A percentile compares a stretch with the other conserved stretches of the same genome.
phyloP scores from a whole-genome alignment of 2,888 invertebrate species.

The Eledone cirrhosa region DNA sequence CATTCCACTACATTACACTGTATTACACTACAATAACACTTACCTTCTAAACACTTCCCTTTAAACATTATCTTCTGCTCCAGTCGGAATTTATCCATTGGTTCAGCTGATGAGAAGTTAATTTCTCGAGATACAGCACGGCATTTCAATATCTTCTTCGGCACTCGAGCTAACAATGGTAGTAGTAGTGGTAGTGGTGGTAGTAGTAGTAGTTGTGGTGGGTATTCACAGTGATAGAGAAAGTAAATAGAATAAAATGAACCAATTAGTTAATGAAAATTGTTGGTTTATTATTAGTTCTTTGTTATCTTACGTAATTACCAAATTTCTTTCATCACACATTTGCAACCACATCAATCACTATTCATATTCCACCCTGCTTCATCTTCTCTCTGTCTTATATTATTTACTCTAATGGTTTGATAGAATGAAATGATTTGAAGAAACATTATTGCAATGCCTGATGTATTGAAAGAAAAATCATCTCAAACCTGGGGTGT shows the following conservation, averaged over 20 bases:
- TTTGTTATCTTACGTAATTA: background rate
- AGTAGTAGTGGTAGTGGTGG: background rate
- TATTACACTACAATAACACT: background rate
- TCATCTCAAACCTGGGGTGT: no score
- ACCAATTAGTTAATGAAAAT: background rate
- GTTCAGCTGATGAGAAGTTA: constrained; percentile 76
- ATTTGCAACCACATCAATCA: no score
- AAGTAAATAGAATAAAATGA: background rate
- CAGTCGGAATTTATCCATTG: constrained; percentile 93
- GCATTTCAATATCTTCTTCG: constrained; percentile 94
- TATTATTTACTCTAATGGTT: no score
- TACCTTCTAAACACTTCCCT: constrained; percentile 86
- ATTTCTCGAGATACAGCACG: constrained; percentile 73
- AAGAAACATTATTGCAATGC: no score
- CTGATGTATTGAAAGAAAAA: no score
- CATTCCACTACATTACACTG: no score
- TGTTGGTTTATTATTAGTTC: background rate
- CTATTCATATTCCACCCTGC: no score
- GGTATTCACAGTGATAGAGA: background rate
- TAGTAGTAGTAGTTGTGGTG: background rate
- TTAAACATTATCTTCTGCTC: constrained; percentile 82
- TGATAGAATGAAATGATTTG: no score
- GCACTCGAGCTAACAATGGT: constrained; percentile 80
- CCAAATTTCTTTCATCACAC: background rate
- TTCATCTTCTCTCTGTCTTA: no score